Percentiles rank a stretch among this genome's conserved stretches.
These are phyloP conservation scores for Tetraneura akinire DNA, from an alignment of 1,140 invertebrate genomes.

Conservation along the genomic window DNA sequence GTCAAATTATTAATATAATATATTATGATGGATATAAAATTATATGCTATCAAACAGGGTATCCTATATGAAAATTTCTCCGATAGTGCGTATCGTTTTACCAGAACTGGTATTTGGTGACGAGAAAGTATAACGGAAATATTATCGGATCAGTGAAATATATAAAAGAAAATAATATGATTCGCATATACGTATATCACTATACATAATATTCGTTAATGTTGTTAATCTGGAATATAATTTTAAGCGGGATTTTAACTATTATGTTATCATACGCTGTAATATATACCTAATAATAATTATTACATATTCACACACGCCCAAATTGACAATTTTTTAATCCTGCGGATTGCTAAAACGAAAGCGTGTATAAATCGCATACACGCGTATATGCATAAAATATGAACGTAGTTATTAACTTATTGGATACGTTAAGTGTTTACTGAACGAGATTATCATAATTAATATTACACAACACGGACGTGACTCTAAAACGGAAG, in stretches of 20 bases:
- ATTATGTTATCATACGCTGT: slow-evolving; percentile 1
- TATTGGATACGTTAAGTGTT: slow-evolving; percentile 15
- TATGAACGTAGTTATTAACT: slow-evolving; percentile 39
- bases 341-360: neutral
- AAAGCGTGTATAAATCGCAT: neutral
- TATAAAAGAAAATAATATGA: neutral
- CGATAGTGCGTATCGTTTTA: slow-evolving; percentile 16
- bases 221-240: slow-evolving; percentile 26
- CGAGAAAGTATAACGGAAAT: slow-evolving; percentile 46
- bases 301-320: neutral
- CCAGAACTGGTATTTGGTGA: slow-evolving; percentile 30
- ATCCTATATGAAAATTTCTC: slow-evolving; percentile 34
- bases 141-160: neutral
- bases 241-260: slow-evolving; percentile 8
- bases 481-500: slow-evolving; percentile 12
- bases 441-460: slow-evolving; percentile 25
- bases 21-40: no score
- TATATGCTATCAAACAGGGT: no score
- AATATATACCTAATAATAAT: neutral
- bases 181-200: no score
- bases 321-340: slow-evolving; percentile 21
- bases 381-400: neutral
- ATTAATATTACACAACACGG: slow-evolving; percentile 3
- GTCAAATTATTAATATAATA: neutral
- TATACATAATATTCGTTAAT: neutral